Base-by-base conservation (phyloP, 2,888 invertebrate genomes). In the Lysandra coridon region DNA sequence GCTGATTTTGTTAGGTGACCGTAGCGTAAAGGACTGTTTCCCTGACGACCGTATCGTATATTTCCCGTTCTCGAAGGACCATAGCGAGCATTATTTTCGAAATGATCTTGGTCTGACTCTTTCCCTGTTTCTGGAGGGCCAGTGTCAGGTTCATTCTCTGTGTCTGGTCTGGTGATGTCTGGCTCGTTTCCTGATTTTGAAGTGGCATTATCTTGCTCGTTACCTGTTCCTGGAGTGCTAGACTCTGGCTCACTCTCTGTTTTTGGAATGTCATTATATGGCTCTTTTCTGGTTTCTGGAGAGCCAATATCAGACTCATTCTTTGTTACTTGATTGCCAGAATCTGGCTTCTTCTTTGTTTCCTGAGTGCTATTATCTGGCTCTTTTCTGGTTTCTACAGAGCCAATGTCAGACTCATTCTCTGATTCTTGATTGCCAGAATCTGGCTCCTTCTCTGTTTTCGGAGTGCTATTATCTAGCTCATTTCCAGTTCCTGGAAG, bases 91-190 rank as follows among this genome's bases (percentile, higher is more conserved):
- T n/a, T n/a, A 6, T 62, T 62, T 62, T 62, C 7, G 17, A 57
- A 57, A 57, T 57, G 17, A n/a, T 62, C 23, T 62, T 62, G 40
- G 7, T 69, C 64, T 78, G 60, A 64, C n/a, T 14, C 64, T n/a
- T 49, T 78, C 23, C n/a, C 12, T 4, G 30, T 30, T 64, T 30
- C 64, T 7, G 64, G 64, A 7, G 23, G 2, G 23, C 10, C 30
- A 64, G 7, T 30, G 12, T 64, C 64, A 10, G 64, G n/a, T 12
- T 64, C 23, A 30, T 64, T 12, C 10, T 64, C 10, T 12, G 64
- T 64, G 30, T 64, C 30, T 64, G 7, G n/a, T n/a, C n/a, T 62
- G 6, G 3, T n/a, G 23, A 6, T 62, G 23, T 23, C n/a, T n/a
- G 23, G 23, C 2, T 64, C 64, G 23, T 64, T 30, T 23, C 7